A percentile compares a stretch with the other conserved stretches of the same genome.
phyloP scores from a whole-genome alignment of 2,888 invertebrate species.

The Spicauda simplicius region DNA sequence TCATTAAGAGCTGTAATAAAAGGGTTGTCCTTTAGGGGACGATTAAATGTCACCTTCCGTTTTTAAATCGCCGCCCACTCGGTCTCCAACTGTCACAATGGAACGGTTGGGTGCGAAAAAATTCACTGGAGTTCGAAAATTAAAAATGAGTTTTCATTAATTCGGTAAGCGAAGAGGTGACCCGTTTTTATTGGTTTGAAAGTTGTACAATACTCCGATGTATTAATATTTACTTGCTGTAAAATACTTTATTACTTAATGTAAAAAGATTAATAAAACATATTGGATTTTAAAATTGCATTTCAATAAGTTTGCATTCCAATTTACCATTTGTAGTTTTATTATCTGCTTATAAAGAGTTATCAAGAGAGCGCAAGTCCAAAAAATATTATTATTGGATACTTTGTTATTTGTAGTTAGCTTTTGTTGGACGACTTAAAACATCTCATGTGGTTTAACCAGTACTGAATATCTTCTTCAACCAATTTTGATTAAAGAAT shows the following conservation, averaged over 20 bases:
- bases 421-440: no score
- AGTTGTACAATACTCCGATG: not conserved
- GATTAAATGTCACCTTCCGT: conserved; percentile 36
- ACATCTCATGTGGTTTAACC: no score
- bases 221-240: not conserved
- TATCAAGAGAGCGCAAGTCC: no score
- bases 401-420: no score
- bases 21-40: conserved; percentile 32
- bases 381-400: no score
- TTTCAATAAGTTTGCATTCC: no score
- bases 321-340: no score
- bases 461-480: no score
- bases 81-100: conserved; percentile 30
- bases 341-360: no score
- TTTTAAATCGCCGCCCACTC: conserved; percentile 32
- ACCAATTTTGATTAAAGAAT: no score
- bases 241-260: not conserved
- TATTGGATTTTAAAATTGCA: no score
- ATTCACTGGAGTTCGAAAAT: conserved; percentile 13
- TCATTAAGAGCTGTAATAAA: conserved; percentile 33
- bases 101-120: conserved; percentile 23
- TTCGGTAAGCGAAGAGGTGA: conserved; percentile 20
- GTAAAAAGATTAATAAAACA: no score
- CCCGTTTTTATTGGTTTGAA: not conserved
- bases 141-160: conserved; percentile 26